Base-by-base conservation (phyloP, 30 jellyfish, hydroid and myxozoan species). In the Turritopsis dohrnii region DNA sequence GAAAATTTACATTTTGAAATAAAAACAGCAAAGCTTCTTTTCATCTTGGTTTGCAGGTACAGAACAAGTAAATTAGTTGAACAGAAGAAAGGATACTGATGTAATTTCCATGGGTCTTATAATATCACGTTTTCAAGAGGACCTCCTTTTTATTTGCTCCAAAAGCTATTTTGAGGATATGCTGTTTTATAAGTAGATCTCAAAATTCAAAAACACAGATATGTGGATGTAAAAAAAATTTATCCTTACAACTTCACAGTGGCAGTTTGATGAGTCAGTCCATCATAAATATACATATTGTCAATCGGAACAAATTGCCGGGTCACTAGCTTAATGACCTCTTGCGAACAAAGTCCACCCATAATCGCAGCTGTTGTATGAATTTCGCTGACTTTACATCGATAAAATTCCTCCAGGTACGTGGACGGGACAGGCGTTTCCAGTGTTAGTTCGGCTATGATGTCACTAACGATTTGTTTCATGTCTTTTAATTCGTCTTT, bases 311-410 rank as follows among this genome's bases (percentile, higher is more conserved):
- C 81, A 85, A 84, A 93, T 79, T 93, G 98, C 30, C 52, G 77
- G 16, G 98, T 93, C 21, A 93, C 84, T 25, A 93, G 87, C 65
- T 93, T 93, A 66, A 93, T 93, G 18, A 83, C 96, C 73, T 93
- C 98, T 72, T 93, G 98, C 20, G 98, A 89, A 52, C 87, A 53
- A 25, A 80, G 29, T 53, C 87, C 87, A 26, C 87, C 87, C 79
- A 80, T 52, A 25, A 53, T 54, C 20, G 87, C 31, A 19, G 87
- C 87, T 17, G 65, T 71, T 21, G 77, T 31, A 52, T 80, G 87
- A 25, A 80, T 26, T 71, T 80, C 87, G 65, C 53, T 52, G 52
- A 80, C 28, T 21, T 80, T 65, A 7, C 21, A 53, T 16, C 87
- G 81, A 23, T 41, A 54, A 1, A 80, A 16, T 53, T 80, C 87